Base-by-base conservation (phyloP, 2,113 vertebrate species). In the Etheostoma spectabile region DNA sequence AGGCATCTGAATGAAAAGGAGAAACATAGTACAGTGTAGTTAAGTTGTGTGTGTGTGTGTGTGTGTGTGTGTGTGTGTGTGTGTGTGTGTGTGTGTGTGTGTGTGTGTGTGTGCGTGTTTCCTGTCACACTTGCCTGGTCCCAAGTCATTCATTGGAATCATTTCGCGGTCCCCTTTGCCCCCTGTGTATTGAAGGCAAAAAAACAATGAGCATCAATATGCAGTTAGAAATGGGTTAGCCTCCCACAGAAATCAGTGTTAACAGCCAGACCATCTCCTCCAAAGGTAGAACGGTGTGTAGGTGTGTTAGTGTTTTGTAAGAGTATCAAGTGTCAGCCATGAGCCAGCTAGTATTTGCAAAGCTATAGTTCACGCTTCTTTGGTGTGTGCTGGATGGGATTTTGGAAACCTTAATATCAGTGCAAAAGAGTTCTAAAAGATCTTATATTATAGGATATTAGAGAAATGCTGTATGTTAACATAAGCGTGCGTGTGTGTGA, bases 81-180 rank as follows among this genome's bases (percentile, higher is more conserved):
- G 68, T 80, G 82, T 75, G 48, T 63, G 79, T 8, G 66, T 52
- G 27, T 51, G 48, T 19, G 19, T 27, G 48, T 30, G 74, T 46
- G 3, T 65, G 6, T 46, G 35, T 45, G 49, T 19, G 18, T 85
- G 68, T 79, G 84, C 65, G 52, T 51, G 22, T 63, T 19, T 56
- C n/a, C 6, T 30, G 73, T 70, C 11, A 64, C 56, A 76, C 94
- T 92, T 93, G 95, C 97, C 98, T 96, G 97, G 96, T 95, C 97
- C 97, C 92, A 99, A 89, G 91, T 94, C 98, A 91, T 97, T 97
- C 95, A 99, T 95, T 79, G 97, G 97, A 93, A 99, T 99, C 95
- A 97, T 97, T 79, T 99, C 97, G 71, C 96, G 90, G 24, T 95
- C 94, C 15, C 77, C 79, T 91, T 93, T 94, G 88, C 95, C 95